Evolutionary conservation across 92 coral and sea anemone genomes (phyloP), one percentile per base, ranked within the genome.

Genomic region (Umimayanthus kanabou): DNA sequence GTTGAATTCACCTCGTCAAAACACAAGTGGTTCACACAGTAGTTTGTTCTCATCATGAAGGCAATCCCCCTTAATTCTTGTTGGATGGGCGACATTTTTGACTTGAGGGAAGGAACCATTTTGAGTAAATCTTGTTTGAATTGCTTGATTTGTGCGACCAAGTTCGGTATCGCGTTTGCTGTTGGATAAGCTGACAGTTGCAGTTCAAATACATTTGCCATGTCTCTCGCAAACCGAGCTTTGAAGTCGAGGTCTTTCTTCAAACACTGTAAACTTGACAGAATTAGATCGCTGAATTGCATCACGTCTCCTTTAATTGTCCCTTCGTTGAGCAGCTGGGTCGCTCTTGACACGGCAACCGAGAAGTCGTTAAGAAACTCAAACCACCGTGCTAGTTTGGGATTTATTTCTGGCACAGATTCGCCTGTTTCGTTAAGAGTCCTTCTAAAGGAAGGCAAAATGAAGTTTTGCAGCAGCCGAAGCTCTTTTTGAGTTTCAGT

Each of bases 171-270:
- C n/a, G 69, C 70, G 30, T 55, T 33, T 29, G n/a, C 25, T 33
- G 43, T 28, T 29, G 6, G 39, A 55, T 55, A 57, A 14, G 6
- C 42, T 33, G 70, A 57, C 11, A 80, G 69, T 29, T 80, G 84
- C 25, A 37, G 18, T 30, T 29, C 70, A 16, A 57, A 55, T 3
- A 57, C 14, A 15, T 18, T 80, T 55, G 70, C 26, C 65, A 80
- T 80, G 2, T 80, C 84, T 80, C 28, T 39, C 9, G 84, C 84
- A 55, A 58, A 29, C 37, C 37, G 37, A 80, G 11, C 42, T 80
- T 80, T 80, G 9, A 18, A 80, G 22, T 80, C 45, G 6, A 80
- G 84, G 5, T 57, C 84, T 39, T 80, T 80, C 71, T 80, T 80
- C 65, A 80, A 80, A 57, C 69, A 57, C 67, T 55, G 70, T 45